Conservation (phyloP, 2,888 invertebrate species). For the Dichetophora obliterata region DNA sequence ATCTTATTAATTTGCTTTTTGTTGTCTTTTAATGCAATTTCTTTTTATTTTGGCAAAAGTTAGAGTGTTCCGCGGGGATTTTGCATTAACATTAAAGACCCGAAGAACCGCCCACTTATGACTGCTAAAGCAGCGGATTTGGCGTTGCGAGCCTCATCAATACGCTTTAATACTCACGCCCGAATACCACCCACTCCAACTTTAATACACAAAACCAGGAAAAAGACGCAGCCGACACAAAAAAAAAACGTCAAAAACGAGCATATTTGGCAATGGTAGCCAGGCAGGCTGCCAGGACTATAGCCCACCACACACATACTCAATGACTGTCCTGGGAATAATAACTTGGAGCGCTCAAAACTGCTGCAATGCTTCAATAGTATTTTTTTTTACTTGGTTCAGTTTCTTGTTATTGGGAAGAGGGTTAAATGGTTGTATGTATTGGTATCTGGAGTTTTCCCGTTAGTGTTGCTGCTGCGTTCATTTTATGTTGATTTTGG, state of each 20-base stretch:
- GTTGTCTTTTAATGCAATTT: neutral
- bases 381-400: neutral
- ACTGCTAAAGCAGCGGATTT: neutral
- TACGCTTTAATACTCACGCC: neutral
- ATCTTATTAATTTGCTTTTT: conserved; percentile 1
- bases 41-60: neutral
- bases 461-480: neutral
- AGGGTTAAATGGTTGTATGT: no score
- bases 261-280: neutral
- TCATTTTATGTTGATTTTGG: neutral
- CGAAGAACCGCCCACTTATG: conserved; percentile 17
- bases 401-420: neutral
- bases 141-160: neutral
- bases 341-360: conserved; percentile 14
- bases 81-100: conserved; percentile 22
- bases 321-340: conserved; percentile 8
- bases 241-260: neutral
- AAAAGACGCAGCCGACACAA: neutral
- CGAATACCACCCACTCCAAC: neutral
- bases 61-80: conserved; percentile 10
- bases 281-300: neutral
- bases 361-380: neutral
- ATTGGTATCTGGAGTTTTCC: neutral
- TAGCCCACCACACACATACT: neutral
- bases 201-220: neutral